phyloP scores from a whole-genome alignment of 1,140 invertebrate genomes.

The Amyelois transitella region DNA sequence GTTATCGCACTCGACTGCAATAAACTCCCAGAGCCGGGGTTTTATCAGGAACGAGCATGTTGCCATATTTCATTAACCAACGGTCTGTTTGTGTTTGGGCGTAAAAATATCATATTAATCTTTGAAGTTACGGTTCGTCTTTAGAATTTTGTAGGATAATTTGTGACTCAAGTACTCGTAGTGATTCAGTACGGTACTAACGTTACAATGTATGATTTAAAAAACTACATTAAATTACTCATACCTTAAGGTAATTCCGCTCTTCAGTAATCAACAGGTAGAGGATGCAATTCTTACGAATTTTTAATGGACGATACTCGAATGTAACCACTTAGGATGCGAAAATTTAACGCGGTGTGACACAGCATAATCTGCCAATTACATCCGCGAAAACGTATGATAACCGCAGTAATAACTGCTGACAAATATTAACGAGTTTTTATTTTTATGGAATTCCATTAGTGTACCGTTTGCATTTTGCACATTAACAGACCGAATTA shows the following conservation, averaged over 20 bases:
- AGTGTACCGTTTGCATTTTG: neutral
- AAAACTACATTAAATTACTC: neutral
- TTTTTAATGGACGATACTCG: neutral
- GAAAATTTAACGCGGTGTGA: neutral
- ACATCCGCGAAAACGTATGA: neutral
- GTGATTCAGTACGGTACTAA: neutral
- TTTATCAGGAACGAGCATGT: constrained; percentile 57
- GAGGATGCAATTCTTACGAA: neutral
- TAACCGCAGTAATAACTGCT: neutral
- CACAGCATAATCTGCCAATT: neutral
- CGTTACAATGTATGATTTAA: neutral
- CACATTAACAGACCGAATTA: neutral
- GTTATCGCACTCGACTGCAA: constrained; percentile 51
- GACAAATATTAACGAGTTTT: neutral
- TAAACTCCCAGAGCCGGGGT: constrained; percentile 53
- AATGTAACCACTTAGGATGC: neutral
- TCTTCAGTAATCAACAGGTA: neutral
- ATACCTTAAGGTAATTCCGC: neutral
- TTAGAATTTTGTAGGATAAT: constrained; percentile 30
- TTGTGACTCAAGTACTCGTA: constrained; percentile 15
- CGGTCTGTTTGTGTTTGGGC: constrained; percentile 40
- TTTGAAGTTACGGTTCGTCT: constrained; percentile 35
- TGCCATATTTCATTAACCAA: constrained; percentile 64
- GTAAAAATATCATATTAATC: constrained; percentile 66
- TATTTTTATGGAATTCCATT: neutral